Evolutionary conservation across 2,888 invertebrate species (phyloP), one percentile per base, ranked within the genome.

Genomic region (Philhelius pedissequus): DNA sequence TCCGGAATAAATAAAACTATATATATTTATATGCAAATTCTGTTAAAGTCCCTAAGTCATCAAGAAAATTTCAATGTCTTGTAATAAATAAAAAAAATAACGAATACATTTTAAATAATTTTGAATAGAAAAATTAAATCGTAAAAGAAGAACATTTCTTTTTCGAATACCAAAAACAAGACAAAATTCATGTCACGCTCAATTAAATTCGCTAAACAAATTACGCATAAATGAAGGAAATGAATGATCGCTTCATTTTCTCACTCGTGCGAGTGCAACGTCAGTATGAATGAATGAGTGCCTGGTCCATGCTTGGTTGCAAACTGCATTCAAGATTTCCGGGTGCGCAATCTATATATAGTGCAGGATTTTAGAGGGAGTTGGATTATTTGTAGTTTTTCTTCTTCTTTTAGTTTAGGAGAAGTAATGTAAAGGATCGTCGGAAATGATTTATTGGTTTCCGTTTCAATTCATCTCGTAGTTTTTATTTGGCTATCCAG

Each of bases 221-320:
- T 75, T 78, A 70, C 64, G 54, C 69, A 40, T 74, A 62, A 62
- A 70, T 64, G 58, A 73, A 69, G 45, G 56, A 78, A 78, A 83
- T 83, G 83, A 83, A 78, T 75, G 83, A 83, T 83, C 83, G 74
- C 83, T 83, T 83, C 64, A 83, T 75, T 83, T 78, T 83, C 78
- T 83, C 78, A 58, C 83, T 78, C 50, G 70, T 40, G 68, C 69
- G 62, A 75, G 70, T 64, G 54, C 69, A 48, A 64, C 74, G 64
- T 78, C 83, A 62, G 35, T 54, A 27, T 62, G 43, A 62, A 62
- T 80, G 79, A 80, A 80, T 80, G 79, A 80, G 68, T 80, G 82
- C 22, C 69, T 70, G 70, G 64, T 66, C 50, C 58, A 78, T 45
- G 83, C 52, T 83, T 83, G 78, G 69, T 58, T 83, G 83, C 74